phyloP scores from a whole-genome alignment of 2,113 vertebrate species.

The Hemiscyllium ocellatum region DNA sequence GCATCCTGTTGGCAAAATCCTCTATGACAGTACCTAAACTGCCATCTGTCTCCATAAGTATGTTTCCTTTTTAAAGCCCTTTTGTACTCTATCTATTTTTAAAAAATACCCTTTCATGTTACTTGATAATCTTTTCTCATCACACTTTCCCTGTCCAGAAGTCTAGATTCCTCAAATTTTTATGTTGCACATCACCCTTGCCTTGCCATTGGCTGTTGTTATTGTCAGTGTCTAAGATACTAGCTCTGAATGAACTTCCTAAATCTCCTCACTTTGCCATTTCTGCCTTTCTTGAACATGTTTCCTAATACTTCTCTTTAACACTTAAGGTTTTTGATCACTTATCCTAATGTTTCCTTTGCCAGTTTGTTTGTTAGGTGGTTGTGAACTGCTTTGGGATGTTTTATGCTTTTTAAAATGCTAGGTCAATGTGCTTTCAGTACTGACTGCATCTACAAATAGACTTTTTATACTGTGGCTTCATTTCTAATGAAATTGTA shows the following conservation, averaged over 20 bases:
- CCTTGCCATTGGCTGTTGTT: background rate
- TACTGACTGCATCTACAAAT: background rate
- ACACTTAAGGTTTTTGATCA: background rate
- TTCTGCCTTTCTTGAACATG: background rate
- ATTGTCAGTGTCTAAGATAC: background rate
- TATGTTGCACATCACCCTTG: background rate
- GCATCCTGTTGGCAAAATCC: background rate
- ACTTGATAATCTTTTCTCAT: background rate
- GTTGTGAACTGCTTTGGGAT: background rate
- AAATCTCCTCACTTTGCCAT: background rate
- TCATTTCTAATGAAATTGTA: background rate
- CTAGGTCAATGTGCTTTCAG: background rate
- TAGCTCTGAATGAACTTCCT: background rate
- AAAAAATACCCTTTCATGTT: background rate
- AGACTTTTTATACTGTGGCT: too few species aligned
- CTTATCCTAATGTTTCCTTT: background rate
- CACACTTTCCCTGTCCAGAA: background rate
- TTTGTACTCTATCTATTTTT: background rate
- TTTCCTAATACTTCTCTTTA: background rate
- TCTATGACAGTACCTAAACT: background rate
- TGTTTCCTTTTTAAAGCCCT: background rate
- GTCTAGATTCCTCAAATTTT: background rate
- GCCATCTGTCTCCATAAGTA: background rate
- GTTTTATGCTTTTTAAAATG: background rate
- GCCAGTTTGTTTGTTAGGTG: background rate